Evolutionary conservation across 2,797 vertebrate genomes (phyloP).

Genomic region (Holocentrus rufus): DNA sequence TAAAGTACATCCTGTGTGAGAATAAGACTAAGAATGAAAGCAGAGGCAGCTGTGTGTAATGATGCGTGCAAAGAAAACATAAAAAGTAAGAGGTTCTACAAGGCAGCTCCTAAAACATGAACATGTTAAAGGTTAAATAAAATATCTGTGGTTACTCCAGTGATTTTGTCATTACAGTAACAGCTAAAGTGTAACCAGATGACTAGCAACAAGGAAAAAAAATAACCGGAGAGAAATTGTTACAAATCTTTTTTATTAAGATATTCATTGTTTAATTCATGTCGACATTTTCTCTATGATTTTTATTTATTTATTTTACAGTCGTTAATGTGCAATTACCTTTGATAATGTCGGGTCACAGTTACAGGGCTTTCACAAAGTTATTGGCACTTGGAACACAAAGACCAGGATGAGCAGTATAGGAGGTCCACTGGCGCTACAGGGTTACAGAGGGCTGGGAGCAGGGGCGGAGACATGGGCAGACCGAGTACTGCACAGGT

Average conservation of each 20-base stretch:
- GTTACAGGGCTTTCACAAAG: constrained; percentile 90
- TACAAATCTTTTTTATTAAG: constrained; percentile 95
- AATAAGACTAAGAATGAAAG: constrained; percentile 44
- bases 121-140: background rate
- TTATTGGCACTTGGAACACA: constrained; percentile 93
- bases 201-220: background rate
- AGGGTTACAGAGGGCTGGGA: constrained; percentile 74
- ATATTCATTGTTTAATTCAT: constrained; percentile 86
- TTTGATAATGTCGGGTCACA: constrained; percentile 89
- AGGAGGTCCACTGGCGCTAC: constrained; percentile 82
- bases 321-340: constrained; percentile 95
- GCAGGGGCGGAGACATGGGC: constrained; percentile 70
- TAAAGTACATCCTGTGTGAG: constrained; percentile 34
- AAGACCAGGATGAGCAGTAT: constrained; percentile 82
- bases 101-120: constrained; percentile 10
- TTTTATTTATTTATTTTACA: constrained; percentile 86
- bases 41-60: constrained; percentile 5
- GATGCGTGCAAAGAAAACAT: too few species aligned
- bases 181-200: too few species aligned
- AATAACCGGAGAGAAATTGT: constrained; percentile 75
- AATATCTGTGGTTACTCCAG: background rate
- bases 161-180: background rate
- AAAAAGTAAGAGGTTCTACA: constrained; percentile 6
- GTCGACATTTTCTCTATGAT: constrained; percentile 83
- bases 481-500: constrained; percentile 75